Base-by-base conservation (phyloP, 1,140 invertebrate species). In the Heliconius hermathena region DNA sequence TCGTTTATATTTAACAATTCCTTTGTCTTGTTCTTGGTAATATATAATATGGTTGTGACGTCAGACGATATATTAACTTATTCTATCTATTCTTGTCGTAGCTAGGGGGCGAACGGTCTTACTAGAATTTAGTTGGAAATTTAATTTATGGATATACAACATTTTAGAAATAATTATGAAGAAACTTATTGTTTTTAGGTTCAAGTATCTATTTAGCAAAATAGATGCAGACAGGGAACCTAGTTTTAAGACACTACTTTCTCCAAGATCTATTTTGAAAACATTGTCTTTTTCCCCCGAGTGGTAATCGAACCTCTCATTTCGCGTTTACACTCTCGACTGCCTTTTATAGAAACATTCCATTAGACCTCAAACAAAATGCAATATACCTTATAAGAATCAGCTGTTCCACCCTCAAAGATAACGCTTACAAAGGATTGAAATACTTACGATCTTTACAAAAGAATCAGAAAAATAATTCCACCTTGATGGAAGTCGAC, bases 1-100 rank as follows among this genome's bases (percentile, higher is more conserved):
- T 73, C 72, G 71, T 36, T 26, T 73, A 77, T 77, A 77, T 77
- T 57, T 60, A 77, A 73, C 52, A 20, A 26, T n/a, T 41, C 66
- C 76, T 57, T 73, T 77, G 71, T 77, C 71, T 22, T 20, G 60
- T 54, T 74, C 73, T 5, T 22, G 54, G 54, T 75, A 36, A 41
- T 66, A 66, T 26, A 41, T 75, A 66, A 41, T 66, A 49, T 66
- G 36, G 20, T 1, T 36, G n/a, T 74, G 74, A 41, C 74, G 54
- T 75, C 54, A 38, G 3, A 3, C 26, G 18, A 66, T 16, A 66
- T 29, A 66, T 66, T 66, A 26, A 66, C 60, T 66, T 66, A 66
- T 26, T 29, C 22, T 66, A 66, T 29, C 13, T 66, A 66, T 66
- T 66, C 22, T 66, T 16, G 60, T 29, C 3, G 60, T 26, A 29